Evolutionary conservation across 53 echinoderm and acorn worm species (phyloP).

Genomic region (Echinarachnius parma): DNA sequence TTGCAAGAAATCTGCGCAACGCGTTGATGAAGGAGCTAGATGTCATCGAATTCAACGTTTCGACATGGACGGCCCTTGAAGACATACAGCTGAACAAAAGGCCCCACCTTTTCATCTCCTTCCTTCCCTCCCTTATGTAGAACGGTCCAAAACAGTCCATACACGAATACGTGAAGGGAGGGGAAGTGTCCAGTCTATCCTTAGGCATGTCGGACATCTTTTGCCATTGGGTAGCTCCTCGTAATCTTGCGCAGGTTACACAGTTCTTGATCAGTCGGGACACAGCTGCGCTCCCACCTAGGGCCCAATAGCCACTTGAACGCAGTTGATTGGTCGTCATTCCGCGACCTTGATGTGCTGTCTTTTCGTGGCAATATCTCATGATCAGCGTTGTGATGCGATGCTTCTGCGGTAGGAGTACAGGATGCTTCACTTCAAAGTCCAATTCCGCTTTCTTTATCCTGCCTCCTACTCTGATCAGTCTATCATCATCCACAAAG

Average conservation of each 20-base stretch:
- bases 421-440: constrained; percentile 50
- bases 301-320: constrained; percentile 50
- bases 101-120: constrained; percentile 59
- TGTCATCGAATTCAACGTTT: constrained; percentile 24
- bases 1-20: constrained; percentile 34
- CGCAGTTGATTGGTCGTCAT: constrained; percentile 58
- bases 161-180: constrained; percentile 59
- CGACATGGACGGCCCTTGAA: constrained; percentile 57
- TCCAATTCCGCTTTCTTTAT: constrained; percentile 25
- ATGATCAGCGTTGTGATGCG: constrained; percentile 53
- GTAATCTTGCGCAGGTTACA: constrained; percentile 35
- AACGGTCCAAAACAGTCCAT: constrained; percentile 66
- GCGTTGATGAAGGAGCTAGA: constrained; percentile 59
- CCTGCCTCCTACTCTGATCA: constrained; percentile 62
- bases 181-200: constrained; percentile 48
- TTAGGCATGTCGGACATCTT: constrained; percentile 66
- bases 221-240: constrained; percentile 35
- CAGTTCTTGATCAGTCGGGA: constrained; percentile 44
- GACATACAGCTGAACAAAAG: constrained; percentile 57
- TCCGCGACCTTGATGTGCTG: constrained; percentile 60
- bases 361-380: constrained; percentile 40
- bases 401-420: constrained; percentile 41
- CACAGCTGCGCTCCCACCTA: constrained; percentile 39
- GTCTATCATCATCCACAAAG: constrained; percentile 31
- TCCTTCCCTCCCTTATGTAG: constrained; percentile 44